These are phyloP conservation scores for Batillaria attramentaria DNA, from an alignment of 1,140 invertebrate species.

Conservation along the genomic window DNA sequence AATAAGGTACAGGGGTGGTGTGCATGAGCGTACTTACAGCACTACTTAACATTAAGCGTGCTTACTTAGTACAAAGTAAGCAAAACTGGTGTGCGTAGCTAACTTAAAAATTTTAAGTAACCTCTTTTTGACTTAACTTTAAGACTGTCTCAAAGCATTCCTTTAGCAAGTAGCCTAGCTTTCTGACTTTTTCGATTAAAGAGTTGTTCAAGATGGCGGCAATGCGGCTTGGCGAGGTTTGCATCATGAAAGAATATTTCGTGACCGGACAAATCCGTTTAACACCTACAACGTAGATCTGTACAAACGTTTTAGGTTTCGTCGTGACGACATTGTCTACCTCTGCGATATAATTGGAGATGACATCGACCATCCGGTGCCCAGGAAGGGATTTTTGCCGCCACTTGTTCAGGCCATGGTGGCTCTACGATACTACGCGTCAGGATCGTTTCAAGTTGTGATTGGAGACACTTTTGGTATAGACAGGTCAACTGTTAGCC, in stretches of 20 bases:
- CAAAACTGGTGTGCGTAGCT: no score
- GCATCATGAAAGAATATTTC: neutral
- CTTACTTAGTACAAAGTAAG: no score
- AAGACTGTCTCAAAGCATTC: no score
- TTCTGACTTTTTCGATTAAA: no score
- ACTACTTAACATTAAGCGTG: no score
- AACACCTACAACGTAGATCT: conserved; percentile 13
- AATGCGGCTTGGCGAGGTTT: no score
- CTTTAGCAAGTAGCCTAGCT: no score
- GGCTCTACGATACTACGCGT: conserved; percentile 43
- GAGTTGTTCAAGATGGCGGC: no score
- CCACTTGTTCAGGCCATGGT: conserved; percentile 33
- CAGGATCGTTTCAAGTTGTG: conserved; percentile 37
- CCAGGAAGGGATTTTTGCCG: conserved; percentile 9
- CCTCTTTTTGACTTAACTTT: no score
- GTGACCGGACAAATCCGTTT: neutral
- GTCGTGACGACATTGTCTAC: conserved; percentile 1
- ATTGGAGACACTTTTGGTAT: conserved; percentile 41
- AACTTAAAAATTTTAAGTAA: no score
- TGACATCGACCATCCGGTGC: conserved; percentile 5
- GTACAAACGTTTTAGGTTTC: conserved; percentile 29
- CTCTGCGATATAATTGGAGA: conserved; percentile 10
- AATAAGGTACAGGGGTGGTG: no score
- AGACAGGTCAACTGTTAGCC: conserved; percentile 30
- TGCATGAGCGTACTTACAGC: no score